These are phyloP conservation scores for Acanthaster planci DNA, from an alignment of 35 echinoderm and acorn worm species.

Conservation along the genomic window DNA sequence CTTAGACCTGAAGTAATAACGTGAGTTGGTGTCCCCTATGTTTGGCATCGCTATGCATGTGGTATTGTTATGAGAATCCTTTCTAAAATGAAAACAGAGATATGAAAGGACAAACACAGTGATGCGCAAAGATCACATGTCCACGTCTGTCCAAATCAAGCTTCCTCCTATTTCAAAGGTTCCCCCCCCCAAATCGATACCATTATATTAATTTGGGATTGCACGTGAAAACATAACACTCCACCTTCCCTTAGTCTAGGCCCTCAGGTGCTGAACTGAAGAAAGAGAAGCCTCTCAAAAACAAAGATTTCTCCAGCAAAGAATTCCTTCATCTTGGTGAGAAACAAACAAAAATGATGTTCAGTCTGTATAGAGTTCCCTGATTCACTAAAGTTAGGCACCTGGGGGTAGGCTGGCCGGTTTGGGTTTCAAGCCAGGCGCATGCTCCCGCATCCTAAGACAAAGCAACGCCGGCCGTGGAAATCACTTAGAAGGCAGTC, in stretches of 20 bases:
- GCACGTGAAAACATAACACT: constrained; percentile 9
- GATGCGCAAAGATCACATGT: no score
- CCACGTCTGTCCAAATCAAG: no score
- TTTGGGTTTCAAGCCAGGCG: neutral
- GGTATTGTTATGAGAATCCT: no score
- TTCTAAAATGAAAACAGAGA: no score
- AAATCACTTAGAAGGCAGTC: constrained; percentile 15
- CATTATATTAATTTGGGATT: neutral
- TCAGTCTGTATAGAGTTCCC: constrained; percentile 11
- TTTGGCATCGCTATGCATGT: no score
- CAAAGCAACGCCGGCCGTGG: neutral
- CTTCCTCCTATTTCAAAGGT: neutral
- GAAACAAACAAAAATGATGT: constrained; percentile 18
- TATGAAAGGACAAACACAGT: no score
- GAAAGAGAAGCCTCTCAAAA: neutral
- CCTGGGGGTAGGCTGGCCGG: neutral
- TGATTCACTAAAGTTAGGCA: neutral
- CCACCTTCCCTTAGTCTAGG: neutral
- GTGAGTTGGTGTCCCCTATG: no score
- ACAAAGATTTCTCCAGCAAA: neutral
- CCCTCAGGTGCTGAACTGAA: neutral
- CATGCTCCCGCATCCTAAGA: constrained; percentile 2
- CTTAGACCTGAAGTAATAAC: no score
- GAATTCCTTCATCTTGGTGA: neutral
- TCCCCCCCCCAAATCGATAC: neutral